Evolutionary conservation across 2,113 vertebrate species (phyloP).

Genomic region (Mugil cephalus): DNA sequence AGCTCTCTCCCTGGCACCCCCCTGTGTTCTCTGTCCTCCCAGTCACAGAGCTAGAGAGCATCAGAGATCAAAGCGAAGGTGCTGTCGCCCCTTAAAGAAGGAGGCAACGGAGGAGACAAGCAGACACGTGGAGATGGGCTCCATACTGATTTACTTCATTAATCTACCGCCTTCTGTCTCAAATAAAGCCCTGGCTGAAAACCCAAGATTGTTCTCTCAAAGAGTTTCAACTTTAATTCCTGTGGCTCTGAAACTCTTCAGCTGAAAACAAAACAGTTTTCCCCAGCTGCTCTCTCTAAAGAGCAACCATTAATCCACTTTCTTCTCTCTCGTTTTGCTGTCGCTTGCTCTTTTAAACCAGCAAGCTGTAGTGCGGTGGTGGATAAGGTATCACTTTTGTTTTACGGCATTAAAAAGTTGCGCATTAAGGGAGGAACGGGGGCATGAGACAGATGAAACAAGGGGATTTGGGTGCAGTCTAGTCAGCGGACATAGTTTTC

Average conservation of each 20-base stretch:
- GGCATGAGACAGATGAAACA: slow-evolving; percentile 19
- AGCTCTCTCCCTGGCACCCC: slow-evolving; percentile 17
- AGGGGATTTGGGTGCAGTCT: slow-evolving; percentile 13
- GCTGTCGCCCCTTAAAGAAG: slow-evolving; percentile 37
- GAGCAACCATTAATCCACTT: slow-evolving; percentile 16
- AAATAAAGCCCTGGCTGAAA: slow-evolving; percentile 25
- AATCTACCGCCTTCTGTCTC: slow-evolving; percentile 35
- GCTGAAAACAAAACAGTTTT: not conserved
- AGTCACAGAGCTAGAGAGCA: slow-evolving; percentile 33
- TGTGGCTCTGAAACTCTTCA: not conserved
- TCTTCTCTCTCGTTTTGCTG: not conserved
- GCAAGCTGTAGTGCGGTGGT: not conserved
- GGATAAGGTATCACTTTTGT: slow-evolving; percentile 13
- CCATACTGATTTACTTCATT: not conserved
- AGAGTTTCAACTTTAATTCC: slow-evolving; percentile 24
- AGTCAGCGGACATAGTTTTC: slow-evolving; percentile 53
- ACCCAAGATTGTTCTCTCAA: slow-evolving; percentile 6
- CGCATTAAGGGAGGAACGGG: not conserved
- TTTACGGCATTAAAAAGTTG: slow-evolving; percentile 13
- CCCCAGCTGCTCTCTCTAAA: slow-evolving; percentile 5
- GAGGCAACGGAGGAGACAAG: slow-evolving; percentile 10
- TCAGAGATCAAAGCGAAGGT: slow-evolving; percentile 57
- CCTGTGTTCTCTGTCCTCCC: slow-evolving; percentile 23
- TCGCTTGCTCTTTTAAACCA: not conserved
- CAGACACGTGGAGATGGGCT: slow-evolving; percentile 10